These are phyloP conservation scores for Catajapyx aquilonaris DNA, from an alignment of 1,140 invertebrate species.

Conservation along the genomic window DNA sequence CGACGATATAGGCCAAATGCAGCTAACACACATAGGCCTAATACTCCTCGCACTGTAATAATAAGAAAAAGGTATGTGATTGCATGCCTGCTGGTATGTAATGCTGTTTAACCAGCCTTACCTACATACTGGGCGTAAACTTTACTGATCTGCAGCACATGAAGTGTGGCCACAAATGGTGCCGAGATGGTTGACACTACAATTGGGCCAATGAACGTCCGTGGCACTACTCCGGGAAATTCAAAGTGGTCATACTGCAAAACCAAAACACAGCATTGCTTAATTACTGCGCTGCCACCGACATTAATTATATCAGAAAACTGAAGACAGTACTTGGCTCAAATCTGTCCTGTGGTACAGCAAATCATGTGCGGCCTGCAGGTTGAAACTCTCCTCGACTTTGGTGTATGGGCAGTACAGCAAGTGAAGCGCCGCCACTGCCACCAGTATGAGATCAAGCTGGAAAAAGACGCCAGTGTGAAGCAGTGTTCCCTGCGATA, in stretches of 20 bases:
- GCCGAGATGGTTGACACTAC: slow-evolving; percentile 53
- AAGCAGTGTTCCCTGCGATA: too few relatives aligned
- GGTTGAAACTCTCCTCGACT: slow-evolving; percentile 98
- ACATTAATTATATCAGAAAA: background rate
- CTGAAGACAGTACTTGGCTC: slow-evolving; percentile 41
- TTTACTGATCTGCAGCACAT: slow-evolving; percentile 53
- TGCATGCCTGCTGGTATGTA: too few relatives aligned
- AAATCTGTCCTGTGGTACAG: slow-evolving; percentile 71
- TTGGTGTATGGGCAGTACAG: slow-evolving; percentile 89
- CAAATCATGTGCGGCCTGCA: slow-evolving; percentile 95
- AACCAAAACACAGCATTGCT: slow-evolving; percentile 4
- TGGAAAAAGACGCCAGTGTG: too few relatives aligned
- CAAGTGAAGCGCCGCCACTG: slow-evolving; percentile 52
- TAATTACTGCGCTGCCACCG: background rate
- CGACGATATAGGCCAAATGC: slow-evolving; percentile 49
- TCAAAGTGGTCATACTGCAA: slow-evolving; percentile 93
- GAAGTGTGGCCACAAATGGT: slow-evolving; percentile 45
- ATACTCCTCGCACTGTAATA: slow-evolving; percentile 60
- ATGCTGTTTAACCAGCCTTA: slow-evolving; percentile 29
- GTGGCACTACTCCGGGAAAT: slow-evolving; percentile 94
- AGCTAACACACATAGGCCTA: slow-evolving; percentile 51
- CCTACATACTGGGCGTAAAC: slow-evolving; percentile 79
- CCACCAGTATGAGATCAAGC: slow-evolving; percentile 20
- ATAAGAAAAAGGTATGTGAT: slow-evolving; percentile 1
- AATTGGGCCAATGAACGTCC: slow-evolving; percentile 89